phyloP scores from a whole-genome alignment of 2,888 invertebrate genomes.

The Scrobipalpa costella region DNA sequence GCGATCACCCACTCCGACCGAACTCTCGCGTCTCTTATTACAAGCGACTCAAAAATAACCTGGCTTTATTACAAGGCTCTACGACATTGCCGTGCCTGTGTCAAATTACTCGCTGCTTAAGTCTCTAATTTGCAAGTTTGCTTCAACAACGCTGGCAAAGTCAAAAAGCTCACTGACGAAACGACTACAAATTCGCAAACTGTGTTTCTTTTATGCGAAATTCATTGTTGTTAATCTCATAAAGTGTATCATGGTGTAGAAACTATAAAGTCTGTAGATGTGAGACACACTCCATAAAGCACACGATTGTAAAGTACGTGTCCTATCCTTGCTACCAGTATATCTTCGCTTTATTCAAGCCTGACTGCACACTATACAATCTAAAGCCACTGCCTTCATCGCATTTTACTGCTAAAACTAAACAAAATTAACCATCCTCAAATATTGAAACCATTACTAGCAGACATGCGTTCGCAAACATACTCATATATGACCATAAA shows the following conservation, averaged over 20 bases:
- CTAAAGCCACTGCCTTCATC: constrained; percentile 43
- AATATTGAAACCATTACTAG: constrained; percentile 29
- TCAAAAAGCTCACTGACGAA: neutral
- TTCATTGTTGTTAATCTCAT: neutral
- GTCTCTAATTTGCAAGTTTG: constrained; percentile 2
- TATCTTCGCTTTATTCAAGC: constrained; percentile 57
- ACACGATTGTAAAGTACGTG: constrained; percentile 50
- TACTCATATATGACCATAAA: neutral
- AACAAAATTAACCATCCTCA: constrained; percentile 53
- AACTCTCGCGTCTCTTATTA: constrained; percentile 43
- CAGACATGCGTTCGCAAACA: neutral
- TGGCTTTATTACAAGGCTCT: constrained; percentile 10
- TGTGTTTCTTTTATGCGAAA: neutral
- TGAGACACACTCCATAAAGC: constrained; percentile 35
- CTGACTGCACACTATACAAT: constrained; percentile 41
- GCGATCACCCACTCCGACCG: constrained; percentile 44
- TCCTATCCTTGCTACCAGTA: constrained; percentile 49
- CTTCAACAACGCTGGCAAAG: neutral
- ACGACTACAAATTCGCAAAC: neutral
- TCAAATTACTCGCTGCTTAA: constrained; percentile 27
- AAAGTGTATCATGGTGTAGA: constrained; percentile 32
- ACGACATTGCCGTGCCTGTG: constrained; percentile 16
- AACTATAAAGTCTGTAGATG: constrained; percentile 38
- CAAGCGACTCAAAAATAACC: constrained; percentile 40
- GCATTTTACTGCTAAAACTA: constrained; percentile 53